phyloP scores from a whole-genome alignment of 2,113 vertebrate genomes.

The Todiramphus chloris region DNA sequence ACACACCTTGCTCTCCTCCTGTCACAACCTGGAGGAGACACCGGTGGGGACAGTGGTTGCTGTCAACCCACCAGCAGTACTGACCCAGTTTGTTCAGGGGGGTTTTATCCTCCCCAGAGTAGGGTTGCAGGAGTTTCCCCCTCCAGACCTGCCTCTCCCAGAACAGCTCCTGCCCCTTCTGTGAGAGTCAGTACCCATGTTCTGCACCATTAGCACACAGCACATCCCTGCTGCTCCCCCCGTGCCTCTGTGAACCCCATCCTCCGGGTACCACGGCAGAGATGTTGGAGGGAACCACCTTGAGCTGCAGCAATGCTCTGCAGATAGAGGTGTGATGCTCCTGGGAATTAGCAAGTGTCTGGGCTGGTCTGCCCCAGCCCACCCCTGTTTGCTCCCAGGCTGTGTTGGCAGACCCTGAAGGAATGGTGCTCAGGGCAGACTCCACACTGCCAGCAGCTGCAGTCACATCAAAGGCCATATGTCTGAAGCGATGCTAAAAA shows the following conservation, averaged over 20 bases:
- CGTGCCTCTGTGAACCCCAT: rapidly evolving
- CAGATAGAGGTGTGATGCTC: background rate
- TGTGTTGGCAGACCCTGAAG: background rate
- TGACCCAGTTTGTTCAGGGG: background rate
- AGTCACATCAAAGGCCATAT: background rate
- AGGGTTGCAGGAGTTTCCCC: background rate
- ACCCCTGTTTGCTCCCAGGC: background rate
- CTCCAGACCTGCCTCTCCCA: background rate
- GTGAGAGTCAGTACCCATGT: rapidly evolving
- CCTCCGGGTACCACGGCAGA: rapidly evolving
- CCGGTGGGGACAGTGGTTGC: rapidly evolving
- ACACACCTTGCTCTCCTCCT: constrained; percentile 54
- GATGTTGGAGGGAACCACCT: background rate
- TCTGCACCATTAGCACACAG: too few species aligned
- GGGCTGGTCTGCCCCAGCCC: background rate
- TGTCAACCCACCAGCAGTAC: background rate
- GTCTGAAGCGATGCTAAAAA: background rate
- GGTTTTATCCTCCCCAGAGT: rapidly evolving
- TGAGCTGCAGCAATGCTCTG: background rate
- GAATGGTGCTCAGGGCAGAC: background rate
- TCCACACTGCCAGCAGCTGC: background rate
- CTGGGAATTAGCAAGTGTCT: background rate
- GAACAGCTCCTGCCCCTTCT: background rate
- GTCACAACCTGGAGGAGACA: background rate
- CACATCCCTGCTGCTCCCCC: background rate